Evolutionary conservation across 2,888 invertebrate genomes (phyloP).

Genomic region (Dioctria rufipes): DNA sequence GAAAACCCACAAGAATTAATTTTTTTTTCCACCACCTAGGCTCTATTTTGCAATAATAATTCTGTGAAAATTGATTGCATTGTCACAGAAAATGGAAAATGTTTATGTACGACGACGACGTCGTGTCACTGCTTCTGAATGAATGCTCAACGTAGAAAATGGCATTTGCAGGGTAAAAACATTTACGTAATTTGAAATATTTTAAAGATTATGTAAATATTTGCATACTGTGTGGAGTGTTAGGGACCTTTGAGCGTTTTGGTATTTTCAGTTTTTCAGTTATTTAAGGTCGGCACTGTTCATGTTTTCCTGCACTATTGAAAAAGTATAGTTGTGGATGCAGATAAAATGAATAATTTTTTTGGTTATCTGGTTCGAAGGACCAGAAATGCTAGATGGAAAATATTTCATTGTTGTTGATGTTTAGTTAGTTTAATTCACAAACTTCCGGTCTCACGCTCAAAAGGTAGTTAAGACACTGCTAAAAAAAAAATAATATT

Average conservation of each 20-base stretch:
- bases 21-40: background rate
- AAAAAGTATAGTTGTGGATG: too few relatives aligned
- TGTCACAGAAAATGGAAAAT: slow-evolving; percentile 38
- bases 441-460: too few relatives aligned
- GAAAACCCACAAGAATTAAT: slow-evolving; percentile 35
- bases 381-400: background rate
- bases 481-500: too few relatives aligned
- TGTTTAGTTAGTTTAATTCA: too few relatives aligned
- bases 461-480: too few relatives aligned
- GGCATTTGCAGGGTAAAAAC: background rate
- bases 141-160: slow-evolving; percentile 12
- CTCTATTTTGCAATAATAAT: slow-evolving; percentile 22
- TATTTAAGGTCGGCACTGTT: too few relatives aligned
- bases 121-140: slow-evolving; percentile 37
- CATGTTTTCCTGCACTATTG: too few relatives aligned
- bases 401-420: too few relatives aligned
- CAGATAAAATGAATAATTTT: too few relatives aligned
- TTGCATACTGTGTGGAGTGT: background rate
- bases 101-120: slow-evolving; percentile 27
- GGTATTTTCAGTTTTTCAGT: too few relatives aligned
- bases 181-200: slow-evolving; percentile 26
- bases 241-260: too few relatives aligned
- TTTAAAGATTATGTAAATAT: slow-evolving; percentile 31
- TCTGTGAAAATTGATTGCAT: slow-evolving; percentile 44
- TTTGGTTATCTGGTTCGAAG: background rate